Evolutionary conservation across 1,140 invertebrate species (phyloP).

Genomic region (Thereuonema tuberculata): DNA sequence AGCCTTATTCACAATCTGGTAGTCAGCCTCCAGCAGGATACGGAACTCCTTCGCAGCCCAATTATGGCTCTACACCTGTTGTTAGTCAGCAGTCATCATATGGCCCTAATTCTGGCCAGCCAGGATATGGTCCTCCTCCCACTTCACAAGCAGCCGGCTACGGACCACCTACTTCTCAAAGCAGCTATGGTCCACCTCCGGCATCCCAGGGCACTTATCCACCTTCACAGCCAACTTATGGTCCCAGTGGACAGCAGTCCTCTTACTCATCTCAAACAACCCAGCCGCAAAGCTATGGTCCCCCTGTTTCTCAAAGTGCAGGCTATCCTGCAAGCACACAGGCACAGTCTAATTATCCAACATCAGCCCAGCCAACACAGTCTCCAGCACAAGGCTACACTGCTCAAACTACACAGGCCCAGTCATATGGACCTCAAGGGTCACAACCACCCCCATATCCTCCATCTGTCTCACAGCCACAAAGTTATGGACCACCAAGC

Average conservation of each 20-base stretch:
- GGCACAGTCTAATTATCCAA: conserved; percentile 13
- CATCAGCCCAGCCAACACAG: conserved; percentile 5
- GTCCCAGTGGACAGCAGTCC: conserved; percentile 25
- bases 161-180: neutral
- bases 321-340: conserved; percentile 27
- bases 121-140: neutral
- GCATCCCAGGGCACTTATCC: neutral
- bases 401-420: conserved; percentile 24
- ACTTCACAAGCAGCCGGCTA: neutral
- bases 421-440: neutral
- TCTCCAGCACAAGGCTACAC: conserved; percentile 21
- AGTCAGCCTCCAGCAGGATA: conserved; percentile 26
- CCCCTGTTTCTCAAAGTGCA: conserved; percentile 30
- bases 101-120: no score
- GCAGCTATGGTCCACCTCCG: neutral
- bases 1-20: conserved; percentile 27
- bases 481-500: no score
- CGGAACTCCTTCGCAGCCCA: conserved; percentile 30
- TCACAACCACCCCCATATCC: neutral
- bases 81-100: no score
- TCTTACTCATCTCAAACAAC: conserved; percentile 33
- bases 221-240: conserved; percentile 26
- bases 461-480: no score
- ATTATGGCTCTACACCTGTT: no score
- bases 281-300: conserved; percentile 30